Percentiles rank a stretch among this genome's conserved stretches.
These are phyloP conservation scores for Andrena cerasifolii DNA, from an alignment of 1,140 invertebrate species.

Conservation along the genomic window DNA sequence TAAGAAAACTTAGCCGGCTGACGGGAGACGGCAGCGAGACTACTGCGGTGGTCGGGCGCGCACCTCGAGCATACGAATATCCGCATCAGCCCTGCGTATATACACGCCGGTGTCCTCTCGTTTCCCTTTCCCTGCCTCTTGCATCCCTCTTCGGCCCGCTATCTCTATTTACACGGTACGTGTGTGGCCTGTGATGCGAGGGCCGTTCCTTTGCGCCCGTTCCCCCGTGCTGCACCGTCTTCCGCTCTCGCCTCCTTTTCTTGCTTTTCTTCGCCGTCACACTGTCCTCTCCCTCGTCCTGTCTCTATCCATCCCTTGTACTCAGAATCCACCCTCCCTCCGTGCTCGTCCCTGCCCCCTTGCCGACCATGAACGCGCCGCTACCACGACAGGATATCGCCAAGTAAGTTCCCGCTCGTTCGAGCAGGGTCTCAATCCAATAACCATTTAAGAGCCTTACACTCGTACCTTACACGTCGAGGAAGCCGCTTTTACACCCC, in stretches of 20 bases:
- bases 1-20: slow-evolving; percentile 51
- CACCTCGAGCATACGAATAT: slow-evolving; percentile 58
- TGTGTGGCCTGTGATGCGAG: slow-evolving; percentile 48
- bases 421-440: slow-evolving; percentile 68
- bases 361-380: slow-evolving; percentile 35
- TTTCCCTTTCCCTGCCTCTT: background rate
- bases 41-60: slow-evolving; percentile 35
- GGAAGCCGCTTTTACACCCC: slow-evolving; percentile 64
- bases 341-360: background rate
- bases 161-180: slow-evolving; percentile 41
- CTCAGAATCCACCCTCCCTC: background rate
- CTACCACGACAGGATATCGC: slow-evolving; percentile 66
- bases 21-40: slow-evolving; percentile 34
- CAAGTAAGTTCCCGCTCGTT: slow-evolving; percentile 67
- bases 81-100: slow-evolving; percentile 46
- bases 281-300: background rate
- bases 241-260: background rate
- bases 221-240: background rate
- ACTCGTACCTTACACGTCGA: slow-evolving; percentile 66
- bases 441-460: slow-evolving; percentile 69
- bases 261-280: slow-evolving; percentile 18
- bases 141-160: background rate
- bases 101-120: too few species aligned
- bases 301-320: background rate
- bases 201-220: slow-evolving; percentile 45